Conservation (phyloP, 2,797 vertebrate species). For the Hephaestus fuliginosus region DNA sequence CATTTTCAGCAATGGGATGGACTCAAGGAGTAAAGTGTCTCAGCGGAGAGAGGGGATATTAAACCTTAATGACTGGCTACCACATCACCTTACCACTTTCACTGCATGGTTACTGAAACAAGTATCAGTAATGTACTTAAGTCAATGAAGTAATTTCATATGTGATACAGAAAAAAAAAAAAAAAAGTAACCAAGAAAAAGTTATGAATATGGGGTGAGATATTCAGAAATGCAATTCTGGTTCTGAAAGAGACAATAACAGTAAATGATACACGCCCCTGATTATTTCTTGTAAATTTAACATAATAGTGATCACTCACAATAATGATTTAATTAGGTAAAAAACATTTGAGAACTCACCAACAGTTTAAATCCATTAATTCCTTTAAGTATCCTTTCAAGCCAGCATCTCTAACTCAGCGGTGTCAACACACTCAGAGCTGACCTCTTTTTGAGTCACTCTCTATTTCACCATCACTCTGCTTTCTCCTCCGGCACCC, state of each 20-base stretch:
- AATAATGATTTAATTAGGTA: neutral
- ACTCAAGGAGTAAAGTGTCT: constrained; percentile 78
- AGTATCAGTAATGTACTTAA: constrained; percentile 7
- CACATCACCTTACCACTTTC: constrained; percentile 76
- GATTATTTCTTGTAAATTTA: neutral
- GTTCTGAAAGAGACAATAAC: neutral
- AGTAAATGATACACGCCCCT: neutral
- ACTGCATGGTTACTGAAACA: constrained; percentile 50
- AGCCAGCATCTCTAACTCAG: constrained; percentile 48
- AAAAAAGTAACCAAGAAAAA: neutral
- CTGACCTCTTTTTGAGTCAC: constrained; percentile 60
- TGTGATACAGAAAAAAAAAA: constrained; percentile 8
- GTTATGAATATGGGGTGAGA: neutral
- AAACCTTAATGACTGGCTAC: constrained; percentile 84
- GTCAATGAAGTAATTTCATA: neutral
- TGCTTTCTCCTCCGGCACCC: constrained; percentile 66
- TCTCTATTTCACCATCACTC: constrained; percentile 69
- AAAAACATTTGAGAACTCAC: constrained; percentile 70
- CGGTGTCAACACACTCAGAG: constrained; percentile 27
- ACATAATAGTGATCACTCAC: neutral
- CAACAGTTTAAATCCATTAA: constrained; percentile 48
- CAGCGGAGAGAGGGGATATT: constrained; percentile 74
- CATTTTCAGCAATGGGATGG: constrained; percentile 24
- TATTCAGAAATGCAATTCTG: neutral
- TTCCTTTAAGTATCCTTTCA: constrained; percentile 41